Percentiles rank a stretch among this genome's conserved stretches.
phyloP scores from a whole-genome alignment of 2,888 invertebrate genomes.

The Drosophila fungiperda region DNA sequence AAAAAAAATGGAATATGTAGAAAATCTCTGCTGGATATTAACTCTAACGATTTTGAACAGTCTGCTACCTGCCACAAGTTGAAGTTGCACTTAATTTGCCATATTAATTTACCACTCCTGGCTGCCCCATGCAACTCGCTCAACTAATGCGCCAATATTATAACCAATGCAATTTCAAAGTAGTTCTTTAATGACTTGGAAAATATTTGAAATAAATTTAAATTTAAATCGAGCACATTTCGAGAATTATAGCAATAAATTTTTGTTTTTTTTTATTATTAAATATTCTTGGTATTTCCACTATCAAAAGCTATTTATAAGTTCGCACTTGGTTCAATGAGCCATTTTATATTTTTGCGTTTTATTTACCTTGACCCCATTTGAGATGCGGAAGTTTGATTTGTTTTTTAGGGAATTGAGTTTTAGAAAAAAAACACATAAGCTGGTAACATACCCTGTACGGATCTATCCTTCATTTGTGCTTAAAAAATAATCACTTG shows the following conservation, averaged over 20 bases:
- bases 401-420: background rate
- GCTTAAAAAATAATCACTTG: background rate
- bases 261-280: background rate
- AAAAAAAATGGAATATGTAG: constrained; percentile 14
- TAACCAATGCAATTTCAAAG: constrained; percentile 16
- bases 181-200: constrained; percentile 2
- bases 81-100: constrained; percentile 62
- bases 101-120: constrained; percentile 57
- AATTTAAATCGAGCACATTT: background rate
- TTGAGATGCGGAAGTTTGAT: constrained; percentile 10
- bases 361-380: constrained; percentile 34
- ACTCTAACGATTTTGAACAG: constrained; percentile 57
- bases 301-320: background rate
- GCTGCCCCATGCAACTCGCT: constrained; percentile 11
- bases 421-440: background rate
- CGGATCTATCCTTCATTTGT: rapidly evolving
- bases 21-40: constrained; percentile 55
- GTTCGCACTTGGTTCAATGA: background rate
- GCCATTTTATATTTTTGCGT: background rate
- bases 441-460: background rate
- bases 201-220: constrained; percentile 4
- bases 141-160: constrained; percentile 42
- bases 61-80: constrained; percentile 51
- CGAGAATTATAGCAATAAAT: background rate
- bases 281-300: background rate